Percentiles rank a stretch among this genome's conserved stretches.
Evolutionary conservation across 2,888 invertebrate species (phyloP).

Genomic region (Scaptodrosophila latifasciaeformis): DNA sequence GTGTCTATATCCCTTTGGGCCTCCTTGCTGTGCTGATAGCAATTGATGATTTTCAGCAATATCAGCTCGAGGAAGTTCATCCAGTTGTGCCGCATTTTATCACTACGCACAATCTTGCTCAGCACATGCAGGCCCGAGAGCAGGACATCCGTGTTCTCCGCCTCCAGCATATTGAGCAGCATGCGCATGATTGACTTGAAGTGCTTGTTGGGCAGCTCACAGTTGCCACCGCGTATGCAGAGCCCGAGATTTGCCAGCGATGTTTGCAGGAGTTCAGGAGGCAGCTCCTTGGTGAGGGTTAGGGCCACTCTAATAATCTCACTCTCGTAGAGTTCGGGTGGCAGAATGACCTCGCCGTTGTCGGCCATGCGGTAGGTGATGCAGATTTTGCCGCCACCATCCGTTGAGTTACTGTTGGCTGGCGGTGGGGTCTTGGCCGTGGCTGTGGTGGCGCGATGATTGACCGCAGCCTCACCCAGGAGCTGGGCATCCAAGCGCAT

Average conservation of each 20-base stretch:
- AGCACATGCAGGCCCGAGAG: conserved; percentile 87
- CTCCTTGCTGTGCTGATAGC: conserved; percentile 85
- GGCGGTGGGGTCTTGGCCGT: conserved; percentile 21
- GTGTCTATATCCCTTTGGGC: conserved; percentile 90
- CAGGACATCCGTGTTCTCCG: conserved; percentile 79
- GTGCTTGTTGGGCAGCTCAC: conserved; percentile 76
- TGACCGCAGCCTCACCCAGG: conserved; percentile 46
- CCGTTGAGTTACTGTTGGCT: conserved; percentile 31
- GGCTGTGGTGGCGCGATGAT: not conserved
- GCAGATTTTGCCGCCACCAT: conserved; percentile 15
- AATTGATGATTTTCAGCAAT: conserved; percentile 90
- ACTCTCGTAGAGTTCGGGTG: conserved; percentile 76
- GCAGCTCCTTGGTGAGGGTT: conserved; percentile 68
- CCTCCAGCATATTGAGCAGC: conserved; percentile 82
- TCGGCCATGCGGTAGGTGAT: conserved; percentile 77
- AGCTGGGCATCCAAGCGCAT: conserved; percentile 70
- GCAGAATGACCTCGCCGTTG: conserved; percentile 78
- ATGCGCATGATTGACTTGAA: conserved; percentile 83
- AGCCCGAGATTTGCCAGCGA: conserved; percentile 75
- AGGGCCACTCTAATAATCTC: conserved; percentile 76
- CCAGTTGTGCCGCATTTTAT: conserved; percentile 86
- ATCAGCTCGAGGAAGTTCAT: conserved; percentile 93
- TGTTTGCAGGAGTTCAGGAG: conserved; percentile 70
- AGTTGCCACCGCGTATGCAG: conserved; percentile 76
- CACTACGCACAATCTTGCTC: conserved; percentile 88